These are phyloP conservation scores for Pinctada fucata DNA, from an alignment of 2,888 invertebrate genomes.

Conservation along the genomic window DNA sequence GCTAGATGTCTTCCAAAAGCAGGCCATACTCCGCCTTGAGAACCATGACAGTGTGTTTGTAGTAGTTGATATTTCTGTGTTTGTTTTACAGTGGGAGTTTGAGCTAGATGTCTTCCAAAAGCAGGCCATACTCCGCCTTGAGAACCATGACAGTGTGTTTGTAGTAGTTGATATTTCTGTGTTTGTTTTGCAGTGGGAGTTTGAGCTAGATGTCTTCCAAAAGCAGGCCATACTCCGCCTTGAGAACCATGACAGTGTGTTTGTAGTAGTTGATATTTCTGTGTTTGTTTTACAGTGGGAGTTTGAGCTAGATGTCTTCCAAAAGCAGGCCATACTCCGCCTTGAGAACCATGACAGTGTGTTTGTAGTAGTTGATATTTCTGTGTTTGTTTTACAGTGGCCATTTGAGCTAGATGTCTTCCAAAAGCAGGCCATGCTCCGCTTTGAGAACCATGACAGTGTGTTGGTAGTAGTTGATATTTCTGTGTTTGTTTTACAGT, in stretches of 20 bases:
- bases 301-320: constrained; percentile 97
- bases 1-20: constrained; percentile 97
- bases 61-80: constrained; percentile 96
- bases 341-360: constrained; percentile 96
- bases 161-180: constrained; percentile 99
- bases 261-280: constrained; percentile 99
- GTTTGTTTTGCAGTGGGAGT: constrained; percentile 80
- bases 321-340: constrained; percentile 96
- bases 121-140: constrained; percentile 95
- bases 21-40: constrained; percentile 95
- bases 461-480: constrained; percentile 99
- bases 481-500: constrained; percentile 81
- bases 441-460: constrained; percentile 93
- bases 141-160: constrained; percentile 96
- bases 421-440: constrained; percentile 97
- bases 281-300: constrained; percentile 80
- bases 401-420: constrained; percentile 98
- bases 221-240: constrained; percentile 96
- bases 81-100: constrained; percentile 82
- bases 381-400: constrained; percentile 78
- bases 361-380: constrained; percentile 99
- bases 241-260: constrained; percentile 95
- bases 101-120: constrained; percentile 98
- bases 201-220: constrained; percentile 97
- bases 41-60: constrained; percentile 97